phyloP scores from a whole-genome alignment of 2,113 vertebrate genomes.

The Lampris incognitus region DNA sequence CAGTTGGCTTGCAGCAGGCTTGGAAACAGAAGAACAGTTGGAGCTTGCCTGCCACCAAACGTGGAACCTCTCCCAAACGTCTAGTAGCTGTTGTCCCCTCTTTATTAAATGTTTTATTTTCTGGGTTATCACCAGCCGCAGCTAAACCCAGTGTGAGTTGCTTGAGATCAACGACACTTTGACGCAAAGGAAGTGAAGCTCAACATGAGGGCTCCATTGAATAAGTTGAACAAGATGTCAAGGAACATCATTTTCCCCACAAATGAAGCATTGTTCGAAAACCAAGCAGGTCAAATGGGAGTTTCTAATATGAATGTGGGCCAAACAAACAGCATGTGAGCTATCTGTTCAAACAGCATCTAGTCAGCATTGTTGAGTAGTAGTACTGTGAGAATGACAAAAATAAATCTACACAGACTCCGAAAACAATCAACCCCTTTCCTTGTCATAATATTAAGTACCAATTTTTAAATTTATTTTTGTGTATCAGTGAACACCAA shows the following conservation, averaged over 20 bases:
- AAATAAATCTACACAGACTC: constrained; percentile 7
- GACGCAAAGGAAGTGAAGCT: not conserved
- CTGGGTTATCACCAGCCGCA: not conserved
- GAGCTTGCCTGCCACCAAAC: constrained; percentile 1
- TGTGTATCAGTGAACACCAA: constrained; percentile 17
- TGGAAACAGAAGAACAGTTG: not conserved
- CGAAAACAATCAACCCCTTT: constrained; percentile 18
- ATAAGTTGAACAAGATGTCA: constrained; percentile 7
- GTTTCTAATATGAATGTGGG: constrained; percentile 21
- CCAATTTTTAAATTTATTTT: constrained; percentile 25
- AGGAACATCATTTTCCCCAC: constrained; percentile 5
- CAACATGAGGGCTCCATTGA: not conserved
- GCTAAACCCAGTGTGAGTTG: not conserved
- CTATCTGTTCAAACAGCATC: constrained; percentile 22
- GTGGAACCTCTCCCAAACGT: constrained; percentile 4
- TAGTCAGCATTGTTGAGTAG: constrained; percentile 9
- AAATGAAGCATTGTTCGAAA: constrained; percentile 11
- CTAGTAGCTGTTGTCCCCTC: constrained; percentile 8
- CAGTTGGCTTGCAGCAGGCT: constrained; percentile 45
- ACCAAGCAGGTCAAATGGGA: constrained; percentile 2
- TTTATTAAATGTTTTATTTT: constrained; percentile 23
- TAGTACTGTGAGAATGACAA: constrained; percentile 2
- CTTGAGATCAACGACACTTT: constrained; percentile 10
- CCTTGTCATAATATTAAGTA: constrained; percentile 16
- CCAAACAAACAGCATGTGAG: constrained; percentile 23